These are phyloP conservation scores for Microchirus variegatus DNA, from an alignment of 2,797 vertebrate genomes.

Conservation along the genomic window DNA sequence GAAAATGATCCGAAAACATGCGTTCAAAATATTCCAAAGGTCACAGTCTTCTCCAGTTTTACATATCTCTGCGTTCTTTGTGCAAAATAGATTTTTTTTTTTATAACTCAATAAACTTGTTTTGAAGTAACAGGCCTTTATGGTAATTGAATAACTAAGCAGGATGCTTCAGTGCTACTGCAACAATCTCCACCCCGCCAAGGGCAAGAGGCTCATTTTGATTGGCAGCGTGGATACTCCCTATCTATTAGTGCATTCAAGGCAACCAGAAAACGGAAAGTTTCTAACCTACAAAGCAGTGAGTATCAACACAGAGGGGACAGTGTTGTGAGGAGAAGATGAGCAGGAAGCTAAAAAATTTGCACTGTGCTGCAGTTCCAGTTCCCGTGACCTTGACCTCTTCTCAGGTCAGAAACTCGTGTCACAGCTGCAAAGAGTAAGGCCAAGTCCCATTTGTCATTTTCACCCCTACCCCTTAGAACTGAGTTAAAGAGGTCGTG, in stretches of 20 bases:
- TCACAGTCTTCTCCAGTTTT: slow-evolving; percentile 40
- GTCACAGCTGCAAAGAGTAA: slow-evolving; percentile 23
- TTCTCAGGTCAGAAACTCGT: slow-evolving; percentile 47
- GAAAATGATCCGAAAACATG: slow-evolving; percentile 27
- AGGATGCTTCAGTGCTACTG: slow-evolving; percentile 73
- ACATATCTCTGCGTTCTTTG: slow-evolving; percentile 43
- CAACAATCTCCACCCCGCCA: slow-evolving; percentile 69
- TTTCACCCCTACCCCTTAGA: no score
- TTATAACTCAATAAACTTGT: slow-evolving; percentile 71
- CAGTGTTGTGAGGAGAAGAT: slow-evolving; percentile 46
- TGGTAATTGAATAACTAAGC: slow-evolving; percentile 75
- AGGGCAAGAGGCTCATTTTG: slow-evolving; percentile 77
- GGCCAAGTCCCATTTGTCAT: not conserved
- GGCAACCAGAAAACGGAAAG: slow-evolving; percentile 46
- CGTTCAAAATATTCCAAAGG: slow-evolving; percentile 35
- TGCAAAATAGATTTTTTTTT: slow-evolving; percentile 56
- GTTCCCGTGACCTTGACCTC: slow-evolving; percentile 55
- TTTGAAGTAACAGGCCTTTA: slow-evolving; percentile 61
- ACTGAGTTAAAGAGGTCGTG: no score
- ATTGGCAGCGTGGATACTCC: slow-evolving; percentile 78
- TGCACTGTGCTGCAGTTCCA: slow-evolving; percentile 29
- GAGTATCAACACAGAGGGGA: slow-evolving; percentile 46
- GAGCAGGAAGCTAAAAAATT: slow-evolving; percentile 49
- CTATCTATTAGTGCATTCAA: slow-evolving; percentile 71
- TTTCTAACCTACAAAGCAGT: slow-evolving; percentile 62